Percentiles rank a stretch among this genome's conserved stretches.
Evolutionary conservation across 2,113 vertebrate genomes (phyloP).

Genomic region (Leptobrachium leishanense): DNA sequence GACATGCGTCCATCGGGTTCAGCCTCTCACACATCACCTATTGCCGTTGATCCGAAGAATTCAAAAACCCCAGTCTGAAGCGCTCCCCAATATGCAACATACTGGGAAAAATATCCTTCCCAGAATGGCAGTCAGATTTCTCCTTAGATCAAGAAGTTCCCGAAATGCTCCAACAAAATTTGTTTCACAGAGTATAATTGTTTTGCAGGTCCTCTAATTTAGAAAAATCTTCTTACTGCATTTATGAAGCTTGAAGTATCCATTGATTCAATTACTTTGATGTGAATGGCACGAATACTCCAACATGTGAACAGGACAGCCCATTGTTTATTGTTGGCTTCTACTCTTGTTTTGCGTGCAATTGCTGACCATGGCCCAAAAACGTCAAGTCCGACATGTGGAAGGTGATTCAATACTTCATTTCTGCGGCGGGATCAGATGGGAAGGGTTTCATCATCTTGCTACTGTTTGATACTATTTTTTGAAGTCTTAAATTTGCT

Average conservation of each 20-base stretch:
- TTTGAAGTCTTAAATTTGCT: conserved; percentile 21
- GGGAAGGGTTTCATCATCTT: background rate
- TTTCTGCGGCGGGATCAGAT: background rate
- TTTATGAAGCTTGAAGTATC: conserved; percentile 10
- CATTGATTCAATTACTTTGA: conserved; percentile 31
- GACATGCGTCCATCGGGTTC: too few species aligned
- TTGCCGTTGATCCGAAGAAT: too few species aligned
- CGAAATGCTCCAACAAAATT: conserved; percentile 24
- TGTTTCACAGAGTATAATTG: conserved; percentile 6
- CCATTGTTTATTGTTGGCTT: too few species aligned
- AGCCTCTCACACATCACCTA: too few species aligned
- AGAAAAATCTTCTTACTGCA: background rate
- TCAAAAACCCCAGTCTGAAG: too few species aligned
- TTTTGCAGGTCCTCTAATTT: conserved; percentile 3
- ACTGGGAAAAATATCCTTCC: too few species aligned
- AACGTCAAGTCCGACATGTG: too few species aligned
- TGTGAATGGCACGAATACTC: conserved; percentile 40
- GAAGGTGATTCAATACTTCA: background rate
- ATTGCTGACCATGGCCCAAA: too few species aligned
- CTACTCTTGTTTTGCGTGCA: too few species aligned
- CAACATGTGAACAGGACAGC: conserved; percentile 39
- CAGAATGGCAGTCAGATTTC: too few species aligned
- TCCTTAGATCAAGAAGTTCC: too few species aligned
- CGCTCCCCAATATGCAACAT: too few species aligned
- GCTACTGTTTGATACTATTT: background rate